Base-by-base conservation (phyloP, 1,140 invertebrate species). In the Drosophila varians region DNA sequence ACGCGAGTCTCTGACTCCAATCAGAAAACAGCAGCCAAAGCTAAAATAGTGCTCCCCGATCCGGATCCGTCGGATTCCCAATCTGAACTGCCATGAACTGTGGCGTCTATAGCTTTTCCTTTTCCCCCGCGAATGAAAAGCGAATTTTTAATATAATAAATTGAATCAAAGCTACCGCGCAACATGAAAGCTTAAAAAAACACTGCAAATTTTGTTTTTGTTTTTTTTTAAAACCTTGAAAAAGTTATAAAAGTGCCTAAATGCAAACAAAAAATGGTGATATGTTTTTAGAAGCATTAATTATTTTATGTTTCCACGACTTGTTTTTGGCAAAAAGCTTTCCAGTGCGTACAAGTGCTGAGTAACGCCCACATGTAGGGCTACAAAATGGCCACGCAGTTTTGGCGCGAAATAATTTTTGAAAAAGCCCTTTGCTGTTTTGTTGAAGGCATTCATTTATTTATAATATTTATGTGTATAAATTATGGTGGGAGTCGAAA, bases 81-180 rank as follows among this genome's bases (percentile, higher is more conserved):
- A 68, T 46, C 46, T 84, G 76, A 84, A 84, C 80, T 84, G 80
- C 80, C 80, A 65, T 84, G 80, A 84, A 84, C 80, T 66, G 56
- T 9, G 38, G 7, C 16, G 28, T 56, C 65, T 79, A 79, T 75
- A 56, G 80, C 80, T 69, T 86, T 77, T 80, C 72, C 61, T 42
- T 42, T 16, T 16, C 38, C 16, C 71, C 51, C 74, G 38, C 57
- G 31, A 52, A 14, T 43, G 49, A 71, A 84, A 76, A 77, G 80
- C 56, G 48, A 70, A 73, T 69, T 86, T 84, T 58, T 55, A 80
- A 77, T 65, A 60, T 43, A 86, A 21, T 31, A 46, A 53, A 62
- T 47, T 36, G 64, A 72, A 58, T 74, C 58, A 19, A 54, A 42
- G 54, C 57, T 52, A 40, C 45, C 56, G 69, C 69, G 48, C 25